Evolutionary conservation across 2,113 vertebrate species (phyloP).

Genomic region (Catharus bicknelli): DNA sequence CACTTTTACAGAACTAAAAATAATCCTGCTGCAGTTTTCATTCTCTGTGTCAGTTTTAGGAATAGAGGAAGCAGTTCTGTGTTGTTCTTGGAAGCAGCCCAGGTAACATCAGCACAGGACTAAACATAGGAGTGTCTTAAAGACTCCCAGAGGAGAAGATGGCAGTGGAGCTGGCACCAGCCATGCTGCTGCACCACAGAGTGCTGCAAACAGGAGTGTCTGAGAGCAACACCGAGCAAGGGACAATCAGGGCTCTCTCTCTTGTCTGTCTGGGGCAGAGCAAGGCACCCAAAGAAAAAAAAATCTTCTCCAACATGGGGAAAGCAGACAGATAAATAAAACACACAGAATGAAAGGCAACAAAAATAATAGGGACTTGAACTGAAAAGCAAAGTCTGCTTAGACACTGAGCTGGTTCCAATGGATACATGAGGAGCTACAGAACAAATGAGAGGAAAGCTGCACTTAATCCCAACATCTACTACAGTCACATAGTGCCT

Average conservation of each 20-base stretch:
- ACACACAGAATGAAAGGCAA: background rate
- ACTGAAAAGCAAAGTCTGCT: constrained; percentile 8
- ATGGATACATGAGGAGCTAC: background rate
- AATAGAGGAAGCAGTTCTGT: constrained; percentile 36
- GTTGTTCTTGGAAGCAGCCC: constrained; percentile 50
- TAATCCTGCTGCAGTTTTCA: constrained; percentile 55
- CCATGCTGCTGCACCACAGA: background rate
- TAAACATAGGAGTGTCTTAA: constrained; percentile 7
- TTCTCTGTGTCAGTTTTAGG: constrained; percentile 47
- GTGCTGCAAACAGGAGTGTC: background rate
- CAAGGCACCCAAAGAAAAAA: background rate
- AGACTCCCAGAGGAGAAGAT: constrained; percentile 44
- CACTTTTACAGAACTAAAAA: constrained; percentile 53
- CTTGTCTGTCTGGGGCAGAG: background rate
- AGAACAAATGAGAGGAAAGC: background rate
- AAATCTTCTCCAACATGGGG: background rate
- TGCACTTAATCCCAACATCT: background rate
- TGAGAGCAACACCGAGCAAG: background rate
- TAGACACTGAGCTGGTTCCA: background rate
- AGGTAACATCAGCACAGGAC: constrained; percentile 54
- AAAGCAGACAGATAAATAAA: background rate
- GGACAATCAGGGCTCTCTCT: background rate
- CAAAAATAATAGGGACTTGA: background rate
- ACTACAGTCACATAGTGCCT: background rate
- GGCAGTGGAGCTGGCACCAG: background rate